Percentiles rank a stretch among this genome's conserved stretches.
These are phyloP conservation scores for Lycophotia porphyrea DNA, from an alignment of 2,888 invertebrate species.

Conservation along the genomic window DNA sequence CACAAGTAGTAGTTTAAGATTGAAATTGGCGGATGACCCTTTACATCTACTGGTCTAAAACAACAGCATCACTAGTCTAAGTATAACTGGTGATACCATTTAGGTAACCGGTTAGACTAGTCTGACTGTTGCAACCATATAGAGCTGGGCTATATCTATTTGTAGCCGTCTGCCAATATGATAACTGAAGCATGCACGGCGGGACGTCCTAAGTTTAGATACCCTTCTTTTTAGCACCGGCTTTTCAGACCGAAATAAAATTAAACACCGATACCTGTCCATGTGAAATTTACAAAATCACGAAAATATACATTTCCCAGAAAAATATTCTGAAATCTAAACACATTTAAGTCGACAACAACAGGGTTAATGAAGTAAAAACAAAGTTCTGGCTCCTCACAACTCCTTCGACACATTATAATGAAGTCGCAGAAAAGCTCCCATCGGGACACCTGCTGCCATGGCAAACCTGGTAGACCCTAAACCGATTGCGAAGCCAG, in stretches of 20 bases:
- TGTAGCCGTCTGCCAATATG: slow-evolving; percentile 4
- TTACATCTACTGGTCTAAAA: not conserved
- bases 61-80: not conserved
- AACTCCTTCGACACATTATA: too few relatives aligned
- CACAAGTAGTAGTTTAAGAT: not conserved
- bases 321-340: not conserved
- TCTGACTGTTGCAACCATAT: not conserved
- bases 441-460: too few relatives aligned
- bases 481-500: too few relatives aligned
- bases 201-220: not conserved
- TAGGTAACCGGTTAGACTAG: not conserved
- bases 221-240: not conserved
- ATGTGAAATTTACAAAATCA: not conserved
- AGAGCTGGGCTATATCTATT: slow-evolving; percentile 35
- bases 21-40: not conserved
- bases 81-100: not conserved
- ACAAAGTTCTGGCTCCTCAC: too few relatives aligned
- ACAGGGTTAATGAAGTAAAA: too few relatives aligned
- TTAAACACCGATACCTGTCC: not conserved
- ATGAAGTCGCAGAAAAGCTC: too few relatives aligned
- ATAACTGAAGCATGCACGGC: not conserved
- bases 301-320: not conserved
- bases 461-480: too few relatives aligned
- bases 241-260: not conserved
- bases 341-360: not conserved